Conservation (phyloP, 1,140 invertebrate genomes). For the Pectinophora gossypiella region DNA sequence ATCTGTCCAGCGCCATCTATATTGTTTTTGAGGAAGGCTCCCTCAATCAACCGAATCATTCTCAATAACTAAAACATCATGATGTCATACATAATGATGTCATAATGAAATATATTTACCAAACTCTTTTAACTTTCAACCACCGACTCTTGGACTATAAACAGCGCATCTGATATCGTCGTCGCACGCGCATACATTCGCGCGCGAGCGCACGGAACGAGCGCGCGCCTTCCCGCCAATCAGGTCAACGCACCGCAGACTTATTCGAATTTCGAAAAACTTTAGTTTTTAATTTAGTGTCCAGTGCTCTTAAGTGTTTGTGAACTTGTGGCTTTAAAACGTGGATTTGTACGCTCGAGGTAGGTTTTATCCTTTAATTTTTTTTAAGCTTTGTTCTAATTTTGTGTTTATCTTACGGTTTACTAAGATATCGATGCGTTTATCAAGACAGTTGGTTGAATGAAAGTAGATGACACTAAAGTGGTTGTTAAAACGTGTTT, state of each 20-base stretch:
- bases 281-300: neutral
- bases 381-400: neutral
- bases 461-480: too few relatives aligned
- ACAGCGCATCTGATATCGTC: neutral
- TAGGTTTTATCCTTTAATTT: neutral
- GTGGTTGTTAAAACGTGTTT: too few relatives aligned
- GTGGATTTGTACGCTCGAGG: constrained; percentile 7
- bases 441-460: too few relatives aligned
- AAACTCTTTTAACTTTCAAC: too few relatives aligned
- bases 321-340: constrained; percentile 8
- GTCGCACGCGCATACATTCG: constrained; percentile 39
- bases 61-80: too few relatives aligned
- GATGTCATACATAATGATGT: too few relatives aligned
- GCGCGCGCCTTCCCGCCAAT: constrained; percentile 38
- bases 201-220: constrained; percentile 36
- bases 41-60: too few relatives aligned
- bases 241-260: constrained; percentile 21
- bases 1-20: too few relatives aligned
- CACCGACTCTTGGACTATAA: neutral
- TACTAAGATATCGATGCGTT: too few relatives aligned
- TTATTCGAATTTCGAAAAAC: constrained; percentile 22
- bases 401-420: neutral
- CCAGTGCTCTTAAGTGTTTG: constrained; percentile 7
- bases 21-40: too few relatives aligned
- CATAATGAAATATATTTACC: too few relatives aligned